phyloP scores from a whole-genome alignment of 2,888 invertebrate genomes.

The Leuctra nigra region DNA sequence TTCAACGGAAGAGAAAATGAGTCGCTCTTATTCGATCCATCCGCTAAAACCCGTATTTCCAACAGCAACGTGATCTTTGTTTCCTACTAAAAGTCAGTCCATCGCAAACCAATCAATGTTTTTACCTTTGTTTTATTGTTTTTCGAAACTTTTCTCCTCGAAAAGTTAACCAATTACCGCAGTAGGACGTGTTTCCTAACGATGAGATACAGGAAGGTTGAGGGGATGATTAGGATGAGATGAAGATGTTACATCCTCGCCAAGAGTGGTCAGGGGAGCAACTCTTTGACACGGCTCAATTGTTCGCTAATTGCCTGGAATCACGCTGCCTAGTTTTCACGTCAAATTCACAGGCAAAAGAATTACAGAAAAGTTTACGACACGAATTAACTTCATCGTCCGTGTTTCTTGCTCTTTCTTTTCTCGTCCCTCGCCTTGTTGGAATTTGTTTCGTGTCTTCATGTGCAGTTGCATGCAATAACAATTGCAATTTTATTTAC shows the following conservation, averaged over 20 bases:
- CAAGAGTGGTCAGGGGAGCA: constrained; percentile 1
- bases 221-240: constrained; percentile 8
- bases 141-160: constrained; percentile 10
- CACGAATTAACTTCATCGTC: neutral
- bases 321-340: constrained; percentile 1
- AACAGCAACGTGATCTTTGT: no score
- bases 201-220: constrained; percentile 1
- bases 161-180: constrained; percentile 16
- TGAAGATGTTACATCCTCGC: neutral
- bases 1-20: no score
- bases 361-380: constrained; percentile 10
- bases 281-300: constrained; percentile 12
- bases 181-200: constrained; percentile 5
- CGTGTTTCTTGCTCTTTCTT: neutral
- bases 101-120: constrained; percentile 8
- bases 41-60: no score
- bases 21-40: no score
- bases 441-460: no score
- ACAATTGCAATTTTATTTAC: no score
- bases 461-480: no score
- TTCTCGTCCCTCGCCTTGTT: no score
- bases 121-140: constrained; percentile 9
- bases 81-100: neutral
- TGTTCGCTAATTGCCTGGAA: constrained; percentile 6
- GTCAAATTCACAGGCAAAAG: neutral